Percentiles rank a stretch among this genome's conserved stretches.
phyloP scores from a whole-genome alignment of 53 echinoderm and acorn worm genomes.

The Temnopleurus reevesii region DNA sequence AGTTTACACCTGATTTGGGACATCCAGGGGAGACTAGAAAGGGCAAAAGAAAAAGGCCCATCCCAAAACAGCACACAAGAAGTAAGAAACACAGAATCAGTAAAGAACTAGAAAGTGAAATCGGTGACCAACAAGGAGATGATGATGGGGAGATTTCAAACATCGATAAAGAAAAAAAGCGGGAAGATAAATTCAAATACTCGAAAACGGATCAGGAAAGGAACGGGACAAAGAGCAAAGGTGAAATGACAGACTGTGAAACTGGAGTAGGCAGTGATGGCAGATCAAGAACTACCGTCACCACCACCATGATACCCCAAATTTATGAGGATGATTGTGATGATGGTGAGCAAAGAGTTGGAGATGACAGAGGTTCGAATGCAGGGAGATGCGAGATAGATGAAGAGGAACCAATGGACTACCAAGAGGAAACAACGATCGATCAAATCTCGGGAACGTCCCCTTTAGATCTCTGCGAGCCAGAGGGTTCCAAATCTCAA shows the following conservation, averaged over 20 bases:
- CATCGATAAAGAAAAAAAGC: background rate
- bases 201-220: background rate
- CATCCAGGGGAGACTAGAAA: background rate
- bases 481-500: background rate
- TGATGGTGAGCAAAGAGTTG: background rate
- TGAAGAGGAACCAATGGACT: conserved; percentile 4
- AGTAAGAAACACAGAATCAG: background rate
- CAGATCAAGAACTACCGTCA: background rate
- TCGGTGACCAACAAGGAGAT: too few relatives aligned
- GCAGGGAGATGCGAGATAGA: background rate
- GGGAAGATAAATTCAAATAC: background rate
- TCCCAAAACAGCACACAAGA: background rate
- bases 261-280: background rate
- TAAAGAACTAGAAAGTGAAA: background rate
- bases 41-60: background rate
- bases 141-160: too few relatives aligned
- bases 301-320: background rate
- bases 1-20: too few relatives aligned
- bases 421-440: background rate
- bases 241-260: background rate
- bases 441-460: background rate
- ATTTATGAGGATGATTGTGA: background rate
- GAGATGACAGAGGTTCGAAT: background rate
- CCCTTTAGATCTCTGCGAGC: background rate
- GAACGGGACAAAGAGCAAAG: background rate